Evolutionary conservation across 2,888 invertebrate genomes (phyloP).

Genomic region (Xestobium rufovillosum): DNA sequence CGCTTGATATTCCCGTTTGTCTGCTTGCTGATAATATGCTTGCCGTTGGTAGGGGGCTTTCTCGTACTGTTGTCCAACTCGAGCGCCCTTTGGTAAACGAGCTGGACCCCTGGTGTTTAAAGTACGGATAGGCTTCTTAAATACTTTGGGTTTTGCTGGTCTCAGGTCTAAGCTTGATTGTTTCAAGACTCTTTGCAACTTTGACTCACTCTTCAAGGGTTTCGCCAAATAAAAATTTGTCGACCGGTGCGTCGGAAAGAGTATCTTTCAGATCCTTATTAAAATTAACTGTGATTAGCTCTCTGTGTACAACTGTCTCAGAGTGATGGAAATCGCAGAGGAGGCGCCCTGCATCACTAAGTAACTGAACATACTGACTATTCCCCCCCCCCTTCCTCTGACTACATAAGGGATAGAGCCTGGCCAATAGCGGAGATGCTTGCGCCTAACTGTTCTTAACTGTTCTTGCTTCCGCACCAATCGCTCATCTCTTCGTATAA

Average conservation of each 20-base stretch:
- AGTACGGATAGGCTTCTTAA: neutral
- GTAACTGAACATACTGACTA: conserved; percentile 4
- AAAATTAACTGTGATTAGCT: conserved; percentile 10
- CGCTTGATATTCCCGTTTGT: too few relatives aligned
- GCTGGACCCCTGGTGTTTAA: conserved; percentile 3
- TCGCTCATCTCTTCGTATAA: neutral
- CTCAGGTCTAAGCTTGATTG: neutral
- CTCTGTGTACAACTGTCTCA: neutral
- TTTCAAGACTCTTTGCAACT: neutral
- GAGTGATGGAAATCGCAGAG: conserved; percentile 13
- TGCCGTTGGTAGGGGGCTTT: neutral
- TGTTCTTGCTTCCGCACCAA: conserved; percentile 1
- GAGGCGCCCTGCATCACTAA: conserved; percentile 5
- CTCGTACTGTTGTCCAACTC: conserved; percentile 1
- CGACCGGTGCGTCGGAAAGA: conserved; percentile 10
- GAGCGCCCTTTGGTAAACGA: neutral
- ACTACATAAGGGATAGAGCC: neutral
- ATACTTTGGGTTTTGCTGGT: neutral
- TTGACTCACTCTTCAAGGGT: conserved; percentile 11
- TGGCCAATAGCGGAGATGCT: neutral
- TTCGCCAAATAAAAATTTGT: conserved; percentile 16
- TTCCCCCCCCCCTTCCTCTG: conserved; percentile 6
- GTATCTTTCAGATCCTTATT: conserved; percentile 15
- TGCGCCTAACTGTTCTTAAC: conserved; percentile 1
- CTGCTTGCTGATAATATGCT: neutral